A percentile compares a stretch with the other conserved stretches of the same genome.
Conservation (phyloP, 2,113 vertebrate genomes). For the Trematomus loennbergii region DNA sequence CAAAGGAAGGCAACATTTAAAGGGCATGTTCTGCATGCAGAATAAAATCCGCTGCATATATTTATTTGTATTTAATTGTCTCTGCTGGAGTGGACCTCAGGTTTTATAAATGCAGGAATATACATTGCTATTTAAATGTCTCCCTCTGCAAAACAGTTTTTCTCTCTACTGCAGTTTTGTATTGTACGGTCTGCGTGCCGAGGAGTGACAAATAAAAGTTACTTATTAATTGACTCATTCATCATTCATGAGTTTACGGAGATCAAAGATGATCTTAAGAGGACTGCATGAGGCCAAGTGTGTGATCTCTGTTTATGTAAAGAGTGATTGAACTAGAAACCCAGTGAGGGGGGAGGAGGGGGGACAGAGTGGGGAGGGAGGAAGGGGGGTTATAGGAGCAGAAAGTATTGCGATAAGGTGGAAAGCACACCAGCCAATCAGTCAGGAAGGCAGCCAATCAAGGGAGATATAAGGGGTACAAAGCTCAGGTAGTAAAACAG, state of each 20-base stretch:
- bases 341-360: constrained; percentile 53
- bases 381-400: constrained; percentile 16
- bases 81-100: not conserved
- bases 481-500: constrained; percentile 60
- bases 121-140: not conserved
- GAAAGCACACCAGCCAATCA: constrained; percentile 52
- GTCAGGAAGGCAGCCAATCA: constrained; percentile 23
- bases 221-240: constrained; percentile 37
- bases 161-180: not conserved
- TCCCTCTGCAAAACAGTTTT: not conserved
- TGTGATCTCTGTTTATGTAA: constrained; percentile 71
- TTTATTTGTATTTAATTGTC: not conserved
- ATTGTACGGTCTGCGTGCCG: not conserved
- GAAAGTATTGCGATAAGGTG: constrained; percentile 41
- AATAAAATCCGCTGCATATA: not conserved
- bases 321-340: constrained; percentile 81
- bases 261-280: constrained; percentile 65
- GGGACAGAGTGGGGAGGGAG: not conserved
- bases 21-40: not conserved
- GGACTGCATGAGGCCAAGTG: constrained; percentile 48
- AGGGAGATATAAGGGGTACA: constrained; percentile 56
- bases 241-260: constrained; percentile 59
- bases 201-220: constrained; percentile 48
- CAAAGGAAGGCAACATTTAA: not conserved
- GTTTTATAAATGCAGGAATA: not conserved